These are phyloP conservation scores for Mormyrus lacerda DNA, from an alignment of 2,113 vertebrate genomes.

Conservation along the genomic window DNA sequence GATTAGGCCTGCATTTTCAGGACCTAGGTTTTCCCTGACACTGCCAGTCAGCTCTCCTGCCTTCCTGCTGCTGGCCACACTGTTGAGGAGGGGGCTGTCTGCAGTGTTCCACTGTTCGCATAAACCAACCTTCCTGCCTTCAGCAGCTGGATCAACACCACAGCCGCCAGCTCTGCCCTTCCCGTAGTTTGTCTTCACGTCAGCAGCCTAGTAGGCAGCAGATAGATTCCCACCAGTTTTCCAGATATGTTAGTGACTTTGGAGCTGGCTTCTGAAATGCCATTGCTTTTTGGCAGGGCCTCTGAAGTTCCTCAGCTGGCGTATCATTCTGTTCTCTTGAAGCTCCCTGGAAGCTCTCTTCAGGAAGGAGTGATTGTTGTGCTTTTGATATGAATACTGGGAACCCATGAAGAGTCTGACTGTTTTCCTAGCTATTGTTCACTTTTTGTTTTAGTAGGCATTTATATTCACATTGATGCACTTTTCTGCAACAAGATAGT, in stretches of 20 bases:
- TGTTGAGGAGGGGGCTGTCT: background rate
- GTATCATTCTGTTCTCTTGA: background rate
- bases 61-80: background rate
- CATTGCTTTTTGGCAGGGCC: background rate
- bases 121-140: background rate
- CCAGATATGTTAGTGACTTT: background rate
- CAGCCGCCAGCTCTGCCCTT: background rate
- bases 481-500: background rate
- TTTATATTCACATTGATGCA: constrained; percentile 11
- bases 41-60: background rate
- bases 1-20: background rate
- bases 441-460: background rate
- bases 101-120: background rate
- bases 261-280: background rate
- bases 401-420: background rate
- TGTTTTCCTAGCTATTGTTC: background rate
- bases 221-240: background rate
- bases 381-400: background rate
- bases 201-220: background rate
- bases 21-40: background rate
- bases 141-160: background rate
- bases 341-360: background rate
- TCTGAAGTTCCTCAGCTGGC: background rate
- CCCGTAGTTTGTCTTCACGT: background rate
- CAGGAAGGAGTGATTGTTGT: background rate